phyloP scores from a whole-genome alignment of 2,797 vertebrate genomes.

The Phylloscopus collybita region DNA sequence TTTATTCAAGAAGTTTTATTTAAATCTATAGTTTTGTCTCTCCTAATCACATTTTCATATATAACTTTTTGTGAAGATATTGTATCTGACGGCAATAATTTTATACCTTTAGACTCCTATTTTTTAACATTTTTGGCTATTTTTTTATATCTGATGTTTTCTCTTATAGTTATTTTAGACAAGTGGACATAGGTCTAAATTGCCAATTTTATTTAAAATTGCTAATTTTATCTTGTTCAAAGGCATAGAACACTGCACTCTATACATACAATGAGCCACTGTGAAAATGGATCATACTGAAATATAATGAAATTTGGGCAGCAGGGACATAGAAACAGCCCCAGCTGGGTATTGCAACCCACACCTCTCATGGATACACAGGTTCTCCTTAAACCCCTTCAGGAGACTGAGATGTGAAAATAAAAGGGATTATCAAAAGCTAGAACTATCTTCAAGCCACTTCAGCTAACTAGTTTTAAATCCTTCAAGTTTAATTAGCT shows the following conservation, averaged over 20 bases:
- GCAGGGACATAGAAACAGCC: background rate
- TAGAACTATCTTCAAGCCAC: background rate
- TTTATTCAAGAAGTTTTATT: background rate
- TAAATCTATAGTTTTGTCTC: background rate
- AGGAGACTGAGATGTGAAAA: background rate
- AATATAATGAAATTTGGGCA: background rate
- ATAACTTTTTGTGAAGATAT: background rate
- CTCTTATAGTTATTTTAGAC: background rate
- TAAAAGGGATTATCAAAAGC: background rate
- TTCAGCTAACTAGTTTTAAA: background rate
- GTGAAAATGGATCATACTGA: background rate
- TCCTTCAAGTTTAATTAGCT: background rate
- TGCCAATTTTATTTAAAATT: too few relatives aligned
- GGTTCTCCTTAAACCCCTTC: background rate
- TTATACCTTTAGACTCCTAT: background rate
- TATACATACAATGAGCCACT: background rate
- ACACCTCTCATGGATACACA: background rate
- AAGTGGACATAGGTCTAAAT: background rate
- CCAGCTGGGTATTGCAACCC: fast-evolving
- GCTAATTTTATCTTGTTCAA: background rate
- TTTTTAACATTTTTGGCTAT: fast-evolving
- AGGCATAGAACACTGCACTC: background rate
- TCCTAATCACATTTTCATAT: background rate
- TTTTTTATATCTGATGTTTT: background rate
- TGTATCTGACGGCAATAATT: background rate